phyloP scores from a whole-genome alignment of 2,888 invertebrate species.

The Amiota minor region DNA sequence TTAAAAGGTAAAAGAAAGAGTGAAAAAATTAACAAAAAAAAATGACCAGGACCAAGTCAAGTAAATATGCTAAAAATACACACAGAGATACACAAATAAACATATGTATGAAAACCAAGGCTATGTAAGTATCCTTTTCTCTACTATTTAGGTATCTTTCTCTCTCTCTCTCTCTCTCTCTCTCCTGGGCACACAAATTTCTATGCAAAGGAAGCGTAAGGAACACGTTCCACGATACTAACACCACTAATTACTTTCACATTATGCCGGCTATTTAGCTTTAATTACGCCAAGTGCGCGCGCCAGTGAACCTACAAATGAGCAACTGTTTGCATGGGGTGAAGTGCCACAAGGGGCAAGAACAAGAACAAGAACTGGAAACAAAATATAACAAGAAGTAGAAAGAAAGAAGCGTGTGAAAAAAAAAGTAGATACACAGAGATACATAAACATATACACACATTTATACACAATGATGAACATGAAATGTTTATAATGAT shows the following conservation, averaged over 20 bases:
- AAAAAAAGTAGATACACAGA: no score
- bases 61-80: neutral
- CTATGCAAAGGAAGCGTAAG: neutral
- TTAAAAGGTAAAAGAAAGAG: neutral
- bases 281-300: slow-evolving; percentile 64
- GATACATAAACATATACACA: no score
- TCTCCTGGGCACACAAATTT: no score
- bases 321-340: slow-evolving; percentile 45
- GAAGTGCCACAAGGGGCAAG: neutral
- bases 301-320: slow-evolving; percentile 55
- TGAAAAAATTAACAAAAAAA: neutral
- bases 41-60: neutral
- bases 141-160: no score
- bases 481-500: no score
- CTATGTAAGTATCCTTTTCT: no score
- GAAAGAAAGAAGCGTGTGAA: neutral
- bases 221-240: slow-evolving; percentile 38
- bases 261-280: slow-evolving; percentile 67
- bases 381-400: slow-evolving; percentile 8
- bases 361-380: neutral
- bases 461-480: no score
- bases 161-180: no score
- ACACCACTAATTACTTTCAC: slow-evolving; percentile 67
- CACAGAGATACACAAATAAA: neutral
- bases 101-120: no score